Conservation (phyloP, 2,113 vertebrate species). For the Hemiscyllium ocellatum region DNA sequence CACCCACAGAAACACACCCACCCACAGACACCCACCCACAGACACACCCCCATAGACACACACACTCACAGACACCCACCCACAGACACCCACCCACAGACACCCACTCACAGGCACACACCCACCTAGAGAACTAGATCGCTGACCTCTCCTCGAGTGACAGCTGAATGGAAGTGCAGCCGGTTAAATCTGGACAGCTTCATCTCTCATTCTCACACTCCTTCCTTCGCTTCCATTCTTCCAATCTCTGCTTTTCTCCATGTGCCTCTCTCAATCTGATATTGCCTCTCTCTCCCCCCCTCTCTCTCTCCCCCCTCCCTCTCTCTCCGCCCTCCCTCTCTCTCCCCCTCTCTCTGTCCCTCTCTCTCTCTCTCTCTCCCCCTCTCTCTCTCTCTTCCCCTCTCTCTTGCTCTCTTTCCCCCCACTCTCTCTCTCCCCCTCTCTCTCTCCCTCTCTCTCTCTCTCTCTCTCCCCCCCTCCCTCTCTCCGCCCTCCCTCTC, state of each 20-base stretch:
- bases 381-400: accelerated
- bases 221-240: not conserved
- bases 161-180: not conserved
- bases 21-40: no score
- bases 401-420: no score
- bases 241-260: not conserved
- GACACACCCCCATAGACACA: no score
- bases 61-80: not conserved
- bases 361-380: not conserved
- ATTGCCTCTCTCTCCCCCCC: not conserved
- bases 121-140: not conserved
- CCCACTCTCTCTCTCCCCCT: not conserved
- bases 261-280: not conserved
- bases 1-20: no score
- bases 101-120: not conserved
- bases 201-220: not conserved
- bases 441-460: no score
- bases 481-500: no score
- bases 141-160: not conserved
- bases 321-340: not conserved
- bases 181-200: not conserved
- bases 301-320: not conserved
- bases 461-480: no score
- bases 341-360: no score
- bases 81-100: no score